Evolutionary conservation across 2,888 invertebrate genomes (phyloP), one percentile per base, ranked within the genome.

Genomic region (Acleris cristana): DNA sequence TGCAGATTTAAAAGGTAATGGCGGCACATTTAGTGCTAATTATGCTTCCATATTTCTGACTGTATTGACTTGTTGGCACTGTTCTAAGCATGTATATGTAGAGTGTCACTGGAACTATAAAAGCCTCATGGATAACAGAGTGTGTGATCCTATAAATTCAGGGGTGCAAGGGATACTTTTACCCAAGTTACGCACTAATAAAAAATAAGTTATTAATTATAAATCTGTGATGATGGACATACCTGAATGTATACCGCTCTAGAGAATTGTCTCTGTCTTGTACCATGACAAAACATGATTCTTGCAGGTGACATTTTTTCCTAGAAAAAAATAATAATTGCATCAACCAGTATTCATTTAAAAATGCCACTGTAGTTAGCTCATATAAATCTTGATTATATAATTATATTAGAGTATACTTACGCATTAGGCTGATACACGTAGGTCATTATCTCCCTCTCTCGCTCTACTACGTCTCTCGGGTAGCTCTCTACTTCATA

Each of bases 191-290:
- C 0, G 8, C 26, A 7, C 7, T 6, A 7, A 26, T 26, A 26
- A 7, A 26, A 6, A 26, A 0, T 26, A 26, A 26, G 45, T 12
- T 16, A 16, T 12, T n/a, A 6, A 6, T 4, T 1, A 45, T 45
- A 45, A n/a, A 10, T 45, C 7, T 6, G n/a, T 18, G 8, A 65
- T 60, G 52, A 18, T n/a, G 16, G 2, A 59, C 74, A 78, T 64
- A 92, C 92, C 99, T 98, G 85, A 99, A 98, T 19, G 99, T 96
- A 81, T 97, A 99, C 83, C 97, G 97, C 78, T 99, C 98, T 69
- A 98, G 85, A 40, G 94, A 94, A 61, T 94, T 94, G 60, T 95
- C 94, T 53, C 94, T 93, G 2, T 94, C 88, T 2, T 88, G 83
- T 26, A 93, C 90, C 70, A 96, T 79, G n/a, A 94, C 82, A 65